Base-by-base conservation (phyloP, 2,888 invertebrate species). In the Ophion obscuratus region DNA sequence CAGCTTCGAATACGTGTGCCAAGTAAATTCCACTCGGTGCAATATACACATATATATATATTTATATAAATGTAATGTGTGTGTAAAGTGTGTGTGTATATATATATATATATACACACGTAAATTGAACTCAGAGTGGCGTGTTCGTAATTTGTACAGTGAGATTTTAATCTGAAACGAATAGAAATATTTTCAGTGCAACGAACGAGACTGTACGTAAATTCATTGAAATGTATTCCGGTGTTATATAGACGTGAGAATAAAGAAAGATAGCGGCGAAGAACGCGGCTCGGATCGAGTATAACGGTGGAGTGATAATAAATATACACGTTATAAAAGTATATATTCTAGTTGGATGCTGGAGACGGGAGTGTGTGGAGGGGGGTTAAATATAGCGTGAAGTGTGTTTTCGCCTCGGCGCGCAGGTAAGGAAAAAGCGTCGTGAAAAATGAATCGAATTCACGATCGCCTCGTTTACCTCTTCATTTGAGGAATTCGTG, bases 111-210 rank as follows among this genome's bases (percentile, higher is more conserved):
- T 44, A 64, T 66, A 64, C 27, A 70, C 59, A 75, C 31, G 31
- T 53, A 77, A 24, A 79, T 85, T 79, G 79, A 82, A 70, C 78
- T 66, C 68, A 24, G 74, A 62, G 77, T 83, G 80, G 66, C 75
- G 76, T 83, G 83, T 83, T 77, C 83, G 83, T 83, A 85, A 85
- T 85, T 85, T 85, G 85, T 85, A 76, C 71, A 71, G 79, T 68
- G 71, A 80, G 85, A 85, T 85, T 75, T 79, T 75, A 64, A 85
- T 85, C 85, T 79, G 40, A 61, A 83, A 80, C 83, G 79, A 77
- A 80, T 85, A 80, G 83, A 85, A 83, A 83, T 85, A 83, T 76
- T 85, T 83, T 73, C 83, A 70, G 76, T 80, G 70, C 36, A 62
- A 71, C 70, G 73, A 61, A 80, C 59, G 68, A 73, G 80, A 73